Evolutionary conservation across 2,113 vertebrate genomes (phyloP).

Genomic region (Macheiramphus alcinus): DNA sequence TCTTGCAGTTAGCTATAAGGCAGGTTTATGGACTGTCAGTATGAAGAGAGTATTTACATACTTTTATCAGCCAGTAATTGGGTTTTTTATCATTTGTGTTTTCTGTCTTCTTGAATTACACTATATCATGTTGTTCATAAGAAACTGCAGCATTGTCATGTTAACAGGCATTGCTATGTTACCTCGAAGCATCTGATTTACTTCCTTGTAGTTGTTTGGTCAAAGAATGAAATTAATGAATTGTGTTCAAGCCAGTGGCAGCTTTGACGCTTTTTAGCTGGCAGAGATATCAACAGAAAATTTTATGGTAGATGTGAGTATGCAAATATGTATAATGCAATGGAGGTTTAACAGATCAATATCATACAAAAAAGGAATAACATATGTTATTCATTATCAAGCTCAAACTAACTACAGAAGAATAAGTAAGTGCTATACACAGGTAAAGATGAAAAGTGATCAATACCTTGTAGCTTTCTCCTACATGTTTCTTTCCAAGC

Average conservation of each 20-base stretch:
- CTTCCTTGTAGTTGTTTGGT: not conserved
- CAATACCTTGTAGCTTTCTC: not conserved
- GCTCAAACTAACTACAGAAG: not conserved
- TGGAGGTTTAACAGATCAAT: not conserved
- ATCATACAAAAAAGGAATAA: not conserved
- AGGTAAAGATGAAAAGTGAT: not conserved
- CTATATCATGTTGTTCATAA: not conserved
- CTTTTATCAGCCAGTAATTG: slow-evolving; percentile 50
- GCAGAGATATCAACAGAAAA: not conserved
- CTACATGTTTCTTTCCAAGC: not conserved
- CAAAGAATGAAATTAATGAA: slow-evolving; percentile 42
- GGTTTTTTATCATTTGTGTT: slow-evolving; percentile 30
- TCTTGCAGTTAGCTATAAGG: not conserved
- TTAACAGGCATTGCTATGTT: not conserved
- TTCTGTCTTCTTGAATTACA: slow-evolving; percentile 42
- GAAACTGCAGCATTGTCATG: not conserved
- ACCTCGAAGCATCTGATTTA: slow-evolving; percentile 30
- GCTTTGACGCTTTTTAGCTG: not conserved
- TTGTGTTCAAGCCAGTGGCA: not conserved
- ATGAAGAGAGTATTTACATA: slow-evolving; percentile 31
- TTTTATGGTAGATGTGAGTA: not conserved
- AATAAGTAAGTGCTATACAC: not conserved
- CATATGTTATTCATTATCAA: not conserved
- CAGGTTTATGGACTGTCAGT: slow-evolving; percentile 3
- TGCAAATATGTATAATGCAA: not conserved